Evolutionary conservation across 2,888 invertebrate genomes (phyloP).

Genomic region (Orthosia incerta): DNA sequence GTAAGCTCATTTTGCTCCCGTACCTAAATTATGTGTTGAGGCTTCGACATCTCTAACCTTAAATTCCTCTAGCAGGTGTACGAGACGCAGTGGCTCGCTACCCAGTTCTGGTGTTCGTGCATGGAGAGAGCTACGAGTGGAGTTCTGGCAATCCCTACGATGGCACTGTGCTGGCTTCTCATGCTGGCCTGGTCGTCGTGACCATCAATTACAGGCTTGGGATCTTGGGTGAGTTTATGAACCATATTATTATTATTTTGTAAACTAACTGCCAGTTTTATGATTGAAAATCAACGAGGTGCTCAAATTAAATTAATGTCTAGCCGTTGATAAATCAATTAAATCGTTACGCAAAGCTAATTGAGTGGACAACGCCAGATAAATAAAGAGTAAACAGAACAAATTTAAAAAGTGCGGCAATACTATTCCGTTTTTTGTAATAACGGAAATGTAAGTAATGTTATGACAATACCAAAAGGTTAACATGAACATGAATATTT

Average conservation of each 20-base stretch:
- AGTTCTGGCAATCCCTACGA: constrained; percentile 99
- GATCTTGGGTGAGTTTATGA: constrained; percentile 93
- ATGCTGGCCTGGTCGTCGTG: constrained; percentile 97
- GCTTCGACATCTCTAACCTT: constrained; percentile 43
- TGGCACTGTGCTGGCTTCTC: constrained; percentile 98
- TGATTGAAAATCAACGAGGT: background rate
- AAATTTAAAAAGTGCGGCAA: too few species aligned
- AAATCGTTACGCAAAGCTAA: too few species aligned
- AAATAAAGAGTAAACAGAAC: too few species aligned
- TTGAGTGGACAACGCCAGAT: too few species aligned
- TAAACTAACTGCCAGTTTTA: background rate
- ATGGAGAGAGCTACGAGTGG: constrained; percentile 99
- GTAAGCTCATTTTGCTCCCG: background rate
- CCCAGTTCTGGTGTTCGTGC: constrained; percentile 98
- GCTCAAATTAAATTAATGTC: background rate
- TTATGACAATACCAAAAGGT: too few species aligned
- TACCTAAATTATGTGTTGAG: too few species aligned
- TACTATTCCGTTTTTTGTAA: too few species aligned
- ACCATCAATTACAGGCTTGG: constrained; percentile 96
- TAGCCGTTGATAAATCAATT: background rate
- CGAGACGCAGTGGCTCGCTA: constrained; percentile 92
- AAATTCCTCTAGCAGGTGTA: constrained; percentile 90
- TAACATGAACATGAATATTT: too few species aligned
- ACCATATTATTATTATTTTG: background rate
- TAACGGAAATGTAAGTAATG: too few species aligned